phyloP scores from a whole-genome alignment of 2,888 invertebrate species.

The Cephus nigrinus region DNA sequence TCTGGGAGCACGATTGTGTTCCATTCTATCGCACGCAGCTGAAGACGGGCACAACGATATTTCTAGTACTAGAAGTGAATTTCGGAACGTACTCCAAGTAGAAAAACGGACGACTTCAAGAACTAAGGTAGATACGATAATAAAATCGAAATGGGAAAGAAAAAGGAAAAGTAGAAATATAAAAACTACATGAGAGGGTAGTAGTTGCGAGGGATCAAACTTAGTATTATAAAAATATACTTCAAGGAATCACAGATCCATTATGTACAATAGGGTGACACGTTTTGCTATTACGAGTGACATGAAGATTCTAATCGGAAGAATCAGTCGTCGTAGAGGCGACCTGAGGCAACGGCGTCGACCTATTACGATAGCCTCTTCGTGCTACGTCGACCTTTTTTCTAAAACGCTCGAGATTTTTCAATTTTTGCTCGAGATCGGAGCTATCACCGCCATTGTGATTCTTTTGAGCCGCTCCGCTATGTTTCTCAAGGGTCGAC shows the following conservation, averaged over 20 bases:
- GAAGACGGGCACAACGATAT: not conserved
- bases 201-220: constrained; percentile 34
- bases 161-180: constrained; percentile 21
- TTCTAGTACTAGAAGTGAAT: not conserved
- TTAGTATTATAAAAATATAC: constrained; percentile 59
- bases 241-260: constrained; percentile 57
- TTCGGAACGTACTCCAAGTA: not conserved
- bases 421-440: constrained; percentile 47
- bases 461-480: constrained; percentile 25
- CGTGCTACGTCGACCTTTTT: constrained; percentile 56
- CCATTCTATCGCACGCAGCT: not conserved
- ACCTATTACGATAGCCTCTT: constrained; percentile 48
- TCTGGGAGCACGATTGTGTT: not conserved
- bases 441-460: constrained; percentile 46
- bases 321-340: constrained; percentile 46
- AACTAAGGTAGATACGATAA: not conserved
- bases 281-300: not conserved
- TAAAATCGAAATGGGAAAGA: constrained; percentile 21
- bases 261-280: constrained; percentile 51
- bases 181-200: constrained; percentile 23
- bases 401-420: constrained; percentile 50
- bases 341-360: constrained; percentile 33
- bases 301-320: constrained; percentile 45
- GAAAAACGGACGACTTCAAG: not conserved
- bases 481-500: constrained; percentile 53